These are phyloP conservation scores for Megalurothrips usitatus DNA, from an alignment of 2,888 invertebrate species.

Conservation along the genomic window DNA sequence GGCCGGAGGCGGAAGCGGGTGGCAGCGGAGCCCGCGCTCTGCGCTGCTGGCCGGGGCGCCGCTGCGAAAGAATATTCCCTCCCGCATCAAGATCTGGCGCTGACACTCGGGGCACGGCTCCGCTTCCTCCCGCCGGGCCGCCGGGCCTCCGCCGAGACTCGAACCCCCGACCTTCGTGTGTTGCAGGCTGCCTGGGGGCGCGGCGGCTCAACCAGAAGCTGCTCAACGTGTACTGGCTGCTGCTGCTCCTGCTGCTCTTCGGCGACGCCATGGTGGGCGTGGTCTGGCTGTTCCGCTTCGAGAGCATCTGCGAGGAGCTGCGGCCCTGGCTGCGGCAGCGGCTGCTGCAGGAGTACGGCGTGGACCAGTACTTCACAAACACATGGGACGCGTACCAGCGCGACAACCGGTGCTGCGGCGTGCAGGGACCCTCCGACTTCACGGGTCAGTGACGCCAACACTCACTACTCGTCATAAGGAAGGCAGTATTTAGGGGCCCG, in stretches of 20 bases:
- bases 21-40: neutral
- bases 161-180: neutral
- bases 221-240: slow-evolving; percentile 78
- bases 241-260: slow-evolving; percentile 70
- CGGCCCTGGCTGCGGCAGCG: slow-evolving; percentile 61
- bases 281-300: slow-evolving; percentile 78
- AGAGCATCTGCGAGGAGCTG: slow-evolving; percentile 68
- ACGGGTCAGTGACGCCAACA: slow-evolving; percentile 9
- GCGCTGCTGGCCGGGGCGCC: neutral
- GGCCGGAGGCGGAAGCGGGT: neutral
- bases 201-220: slow-evolving; percentile 72
- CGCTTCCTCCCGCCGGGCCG: too few species aligned
- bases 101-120: too few species aligned
- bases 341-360: slow-evolving; percentile 65
- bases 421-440: slow-evolving; percentile 54
- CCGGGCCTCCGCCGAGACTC: too few species aligned
- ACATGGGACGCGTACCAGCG: slow-evolving; percentile 74
- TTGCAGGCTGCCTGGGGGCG: slow-evolving; percentile 70
- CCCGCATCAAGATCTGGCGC: too few species aligned
- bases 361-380: slow-evolving; percentile 65
- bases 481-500: too few species aligned
- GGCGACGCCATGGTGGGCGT: slow-evolving; percentile 80
- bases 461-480: too few species aligned
- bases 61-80: neutral
- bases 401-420: slow-evolving; percentile 74